phyloP scores from a whole-genome alignment of 2,113 vertebrate genomes.

The Prionailurus bengalensis region DNA sequence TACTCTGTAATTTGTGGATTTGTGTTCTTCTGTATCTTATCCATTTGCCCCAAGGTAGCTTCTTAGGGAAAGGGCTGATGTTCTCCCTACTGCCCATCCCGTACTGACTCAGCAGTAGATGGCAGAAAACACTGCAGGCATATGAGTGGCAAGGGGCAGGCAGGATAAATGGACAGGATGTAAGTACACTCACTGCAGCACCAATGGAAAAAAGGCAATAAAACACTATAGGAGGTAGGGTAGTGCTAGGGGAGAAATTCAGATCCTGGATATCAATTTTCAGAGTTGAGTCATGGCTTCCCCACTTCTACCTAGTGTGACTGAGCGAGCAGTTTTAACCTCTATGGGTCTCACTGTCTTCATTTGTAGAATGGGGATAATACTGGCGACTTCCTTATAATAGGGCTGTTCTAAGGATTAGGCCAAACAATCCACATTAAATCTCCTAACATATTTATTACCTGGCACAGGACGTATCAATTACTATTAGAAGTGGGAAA shows the following conservation, averaged over 20 bases:
- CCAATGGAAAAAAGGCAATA: not conserved
- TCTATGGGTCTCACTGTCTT: conserved; percentile 8
- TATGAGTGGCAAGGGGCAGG: not conserved
- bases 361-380: not conserved
- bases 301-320: not conserved
- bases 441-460: not conserved
- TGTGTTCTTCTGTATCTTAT: not conserved
- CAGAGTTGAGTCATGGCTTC: conserved; percentile 11
- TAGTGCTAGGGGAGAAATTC: not conserved
- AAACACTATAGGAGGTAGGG: not conserved
- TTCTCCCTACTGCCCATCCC: not conserved
- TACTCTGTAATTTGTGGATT: not conserved
- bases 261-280: not conserved
- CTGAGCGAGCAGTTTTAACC: not conserved
- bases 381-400: not conserved
- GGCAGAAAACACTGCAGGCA: not conserved
- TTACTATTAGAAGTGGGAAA: not conserved
- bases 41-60: not conserved
- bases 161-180: not conserved
- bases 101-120: not conserved
- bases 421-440: not conserved
- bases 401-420: not conserved
- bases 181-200: not conserved
- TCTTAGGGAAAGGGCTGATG: not conserved
- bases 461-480: not conserved